phyloP scores from a whole-genome alignment of 2,113 vertebrate species.

The Psettodes erumei region DNA sequence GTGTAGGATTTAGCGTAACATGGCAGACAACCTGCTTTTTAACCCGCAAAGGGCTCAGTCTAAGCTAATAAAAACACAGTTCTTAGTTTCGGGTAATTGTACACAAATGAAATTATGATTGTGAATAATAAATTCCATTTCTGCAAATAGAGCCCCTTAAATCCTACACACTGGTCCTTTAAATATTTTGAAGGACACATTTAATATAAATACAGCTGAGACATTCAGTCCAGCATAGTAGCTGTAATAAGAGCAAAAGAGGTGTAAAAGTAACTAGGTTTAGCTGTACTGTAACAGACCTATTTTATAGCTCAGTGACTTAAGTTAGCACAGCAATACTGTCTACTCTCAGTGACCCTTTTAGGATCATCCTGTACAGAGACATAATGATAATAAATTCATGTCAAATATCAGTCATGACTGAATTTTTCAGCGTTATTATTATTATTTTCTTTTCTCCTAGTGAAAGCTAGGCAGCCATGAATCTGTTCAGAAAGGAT shows the following conservation, averaged over 20 bases:
- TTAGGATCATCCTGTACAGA: not conserved
- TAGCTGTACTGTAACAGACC: constrained; percentile 25
- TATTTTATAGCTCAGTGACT: constrained; percentile 25
- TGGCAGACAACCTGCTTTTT: no score
- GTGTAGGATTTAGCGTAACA: no score
- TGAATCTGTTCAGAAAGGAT: constrained; percentile 75
- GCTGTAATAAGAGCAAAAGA: constrained; percentile 36
- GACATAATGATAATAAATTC: not conserved
- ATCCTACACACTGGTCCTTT: no score
- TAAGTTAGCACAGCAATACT: not conserved
- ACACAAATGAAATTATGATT: no score
- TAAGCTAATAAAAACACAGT: no score
- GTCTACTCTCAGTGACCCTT: not conserved
- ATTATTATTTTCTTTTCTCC: constrained; percentile 5
- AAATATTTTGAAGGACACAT: no score
- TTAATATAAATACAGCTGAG: constrained; percentile 36
- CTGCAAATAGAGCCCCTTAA: no score
- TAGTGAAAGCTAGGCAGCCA: constrained; percentile 73
- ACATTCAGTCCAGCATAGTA: not conserved
- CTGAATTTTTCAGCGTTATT: not conserved
- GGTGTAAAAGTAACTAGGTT: constrained; percentile 39
- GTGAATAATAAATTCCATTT: no score
- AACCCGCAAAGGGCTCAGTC: no score
- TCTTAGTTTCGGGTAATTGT: no score
- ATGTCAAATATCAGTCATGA: not conserved